Conservation (phyloP, 2,113 vertebrate species). For the Halcyon senegalensis region DNA sequence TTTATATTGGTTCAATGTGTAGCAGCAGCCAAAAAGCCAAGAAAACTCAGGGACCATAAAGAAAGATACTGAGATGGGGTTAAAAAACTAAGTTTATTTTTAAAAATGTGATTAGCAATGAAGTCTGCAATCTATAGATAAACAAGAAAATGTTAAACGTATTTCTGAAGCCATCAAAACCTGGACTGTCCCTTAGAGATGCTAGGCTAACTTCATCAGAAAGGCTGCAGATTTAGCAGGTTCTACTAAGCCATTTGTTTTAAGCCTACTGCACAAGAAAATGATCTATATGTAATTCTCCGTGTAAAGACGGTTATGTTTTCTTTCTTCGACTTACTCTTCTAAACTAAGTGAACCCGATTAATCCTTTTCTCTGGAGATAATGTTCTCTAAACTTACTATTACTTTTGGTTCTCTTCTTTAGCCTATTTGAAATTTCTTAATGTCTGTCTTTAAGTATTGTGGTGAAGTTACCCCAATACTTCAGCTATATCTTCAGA, state of each 20-base stretch:
- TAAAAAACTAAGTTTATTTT: not conserved
- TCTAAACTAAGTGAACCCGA: not conserved
- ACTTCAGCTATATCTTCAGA: not conserved
- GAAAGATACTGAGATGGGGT: not conserved
- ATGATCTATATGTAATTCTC: not conserved
- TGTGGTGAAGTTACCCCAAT: not conserved
- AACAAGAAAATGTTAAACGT: not conserved
- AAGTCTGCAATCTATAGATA: not conserved
- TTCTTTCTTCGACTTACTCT: not conserved
- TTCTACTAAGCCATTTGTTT: not conserved
- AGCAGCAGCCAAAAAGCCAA: not conserved
- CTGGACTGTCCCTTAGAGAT: not conserved
- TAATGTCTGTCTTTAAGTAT: not conserved
- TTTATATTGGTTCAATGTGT: not conserved
- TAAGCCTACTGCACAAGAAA: not conserved
- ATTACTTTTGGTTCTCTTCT: not conserved
- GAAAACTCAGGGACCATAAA: not conserved
- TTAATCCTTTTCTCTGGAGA: not conserved
- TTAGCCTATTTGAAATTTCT: not conserved
- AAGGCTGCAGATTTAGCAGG: not conserved
- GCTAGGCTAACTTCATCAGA: not conserved
- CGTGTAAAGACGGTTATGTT: not conserved
- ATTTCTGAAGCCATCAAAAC: not conserved
- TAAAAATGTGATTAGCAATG: not conserved
- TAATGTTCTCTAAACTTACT: not conserved